Percentiles rank a stretch among this genome's conserved stretches.
phyloP scores from a whole-genome alignment of 2,797 vertebrate genomes.

The Acropternis orthonyx region DNA sequence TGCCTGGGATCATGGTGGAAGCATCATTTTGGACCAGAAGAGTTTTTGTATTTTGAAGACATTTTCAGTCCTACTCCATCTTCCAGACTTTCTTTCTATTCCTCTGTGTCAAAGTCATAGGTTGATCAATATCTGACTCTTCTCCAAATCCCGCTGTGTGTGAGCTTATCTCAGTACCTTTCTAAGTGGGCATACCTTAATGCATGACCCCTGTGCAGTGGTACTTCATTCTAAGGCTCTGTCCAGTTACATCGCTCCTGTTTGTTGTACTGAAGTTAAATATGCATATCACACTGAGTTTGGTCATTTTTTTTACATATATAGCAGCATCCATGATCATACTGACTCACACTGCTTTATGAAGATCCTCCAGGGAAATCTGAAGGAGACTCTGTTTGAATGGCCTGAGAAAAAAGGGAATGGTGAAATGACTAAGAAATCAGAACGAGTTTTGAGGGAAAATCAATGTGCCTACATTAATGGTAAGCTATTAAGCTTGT shows the following conservation, averaged over 20 bases:
- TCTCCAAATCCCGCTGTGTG: neutral
- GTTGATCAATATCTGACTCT: neutral
- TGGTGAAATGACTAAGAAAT: slow-evolving; percentile 86
- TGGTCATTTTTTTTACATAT: slow-evolving; percentile 60
- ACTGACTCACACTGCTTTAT: slow-evolving; percentile 96
- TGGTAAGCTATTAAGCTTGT: slow-evolving; percentile 77
- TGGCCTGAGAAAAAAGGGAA: slow-evolving; percentile 86
- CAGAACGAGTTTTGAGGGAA: slow-evolving; percentile 87
- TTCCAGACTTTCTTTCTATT: neutral
- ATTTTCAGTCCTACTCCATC: neutral
- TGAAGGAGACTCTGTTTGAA: slow-evolving; percentile 93
- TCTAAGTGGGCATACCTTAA: neutral
- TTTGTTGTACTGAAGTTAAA: neutral
- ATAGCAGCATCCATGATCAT: slow-evolving; percentile 98
- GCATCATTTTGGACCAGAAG: rapidly evolving
- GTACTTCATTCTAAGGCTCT: neutral
- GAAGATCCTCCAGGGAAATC: slow-evolving; percentile 95
- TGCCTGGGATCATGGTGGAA: neutral
- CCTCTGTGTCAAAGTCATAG: neutral
- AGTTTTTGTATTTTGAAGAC: neutral
- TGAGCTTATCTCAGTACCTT: neutral
- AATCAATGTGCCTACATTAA: slow-evolving; percentile 95
- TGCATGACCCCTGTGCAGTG: neutral
- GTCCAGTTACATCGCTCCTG: neutral
- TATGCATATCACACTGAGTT: slow-evolving; percentile 33